Evolutionary conservation across 2,797 vertebrate species (phyloP).

Genomic region (Nyctalus aviator): DNA sequence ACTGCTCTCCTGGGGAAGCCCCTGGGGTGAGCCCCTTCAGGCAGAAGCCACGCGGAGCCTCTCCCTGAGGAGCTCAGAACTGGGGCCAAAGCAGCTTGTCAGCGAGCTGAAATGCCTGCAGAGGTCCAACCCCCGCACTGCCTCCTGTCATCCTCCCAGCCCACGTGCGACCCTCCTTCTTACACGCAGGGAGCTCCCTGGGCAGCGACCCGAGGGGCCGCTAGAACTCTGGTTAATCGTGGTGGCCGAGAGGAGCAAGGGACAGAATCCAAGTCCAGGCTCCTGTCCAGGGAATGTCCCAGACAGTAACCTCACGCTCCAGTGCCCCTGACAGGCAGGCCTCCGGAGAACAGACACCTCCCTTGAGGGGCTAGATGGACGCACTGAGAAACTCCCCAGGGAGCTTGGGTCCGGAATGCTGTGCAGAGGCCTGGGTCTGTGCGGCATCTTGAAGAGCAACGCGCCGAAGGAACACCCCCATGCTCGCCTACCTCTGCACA

Average conservation of each 20-base stretch:
- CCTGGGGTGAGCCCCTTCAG: not conserved
- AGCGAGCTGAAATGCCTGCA: not conserved
- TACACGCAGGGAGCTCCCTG: not conserved
- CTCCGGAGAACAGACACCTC: not conserved
- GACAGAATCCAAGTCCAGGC: not conserved
- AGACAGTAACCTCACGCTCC: not conserved
- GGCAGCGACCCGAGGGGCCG: not conserved
- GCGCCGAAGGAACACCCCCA: no score
- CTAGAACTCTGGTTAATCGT: not conserved
- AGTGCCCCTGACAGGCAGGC: not conserved
- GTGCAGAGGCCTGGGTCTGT: not conserved
- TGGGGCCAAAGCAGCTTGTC: not conserved
- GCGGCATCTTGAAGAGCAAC: not conserved
- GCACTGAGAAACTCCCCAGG: not conserved
- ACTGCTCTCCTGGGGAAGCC: not conserved
- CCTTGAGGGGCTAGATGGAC: not conserved
- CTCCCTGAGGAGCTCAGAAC: not conserved
- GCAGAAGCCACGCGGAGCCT: not conserved
- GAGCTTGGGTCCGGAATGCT: not conserved
- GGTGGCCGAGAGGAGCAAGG: not conserved
- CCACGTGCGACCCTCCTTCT: not conserved
- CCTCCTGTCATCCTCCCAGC: not conserved
- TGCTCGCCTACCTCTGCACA: not conserved
- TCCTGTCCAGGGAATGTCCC: not conserved
- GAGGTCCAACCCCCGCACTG: not conserved